Conservation (phyloP, 2,888 invertebrate genomes). For the Diarsia mendica region DNA sequence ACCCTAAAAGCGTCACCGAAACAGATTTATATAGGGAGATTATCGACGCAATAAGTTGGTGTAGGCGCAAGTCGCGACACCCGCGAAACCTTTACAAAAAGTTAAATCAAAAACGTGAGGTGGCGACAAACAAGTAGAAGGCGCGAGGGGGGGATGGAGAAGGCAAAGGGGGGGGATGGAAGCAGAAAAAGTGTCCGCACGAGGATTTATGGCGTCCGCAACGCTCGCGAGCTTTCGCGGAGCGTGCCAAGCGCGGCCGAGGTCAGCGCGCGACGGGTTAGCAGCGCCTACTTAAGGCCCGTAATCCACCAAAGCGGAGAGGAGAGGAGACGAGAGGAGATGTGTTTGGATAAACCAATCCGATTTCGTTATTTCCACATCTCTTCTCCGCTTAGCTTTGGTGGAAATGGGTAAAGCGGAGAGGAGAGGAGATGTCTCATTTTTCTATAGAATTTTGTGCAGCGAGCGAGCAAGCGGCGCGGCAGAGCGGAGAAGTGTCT, state of each 20-base stretch:
- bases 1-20: conserved; percentile 58
- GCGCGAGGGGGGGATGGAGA: conserved; percentile 28
- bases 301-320: too few species aligned
- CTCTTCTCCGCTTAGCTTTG: too few species aligned
- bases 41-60: conserved; percentile 77
- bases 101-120: conserved; percentile 87
- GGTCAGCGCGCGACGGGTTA: conserved; percentile 47
- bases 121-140: conserved; percentile 77
- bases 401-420: too few species aligned
- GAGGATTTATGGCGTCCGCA: conserved; percentile 82
- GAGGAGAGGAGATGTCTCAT: too few species aligned
- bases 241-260: conserved; percentile 68
- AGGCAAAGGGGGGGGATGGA: conserved; percentile 31
- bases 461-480: too few species aligned
- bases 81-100: conserved; percentile 76
- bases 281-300: conserved; percentile 38
- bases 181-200: conserved; percentile 74
- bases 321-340: too few species aligned
- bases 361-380: too few species aligned
- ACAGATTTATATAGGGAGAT: conserved; percentile 73
- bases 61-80: conserved; percentile 66
- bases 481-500: too few species aligned
- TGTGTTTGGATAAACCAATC: too few species aligned
- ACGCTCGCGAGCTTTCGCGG: conserved; percentile 56
- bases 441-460: too few species aligned